Percentiles rank a stretch among this genome's conserved stretches.
Conservation (phyloP, 1,140 invertebrate genomes). For the Cotesia chilonis region DNA sequence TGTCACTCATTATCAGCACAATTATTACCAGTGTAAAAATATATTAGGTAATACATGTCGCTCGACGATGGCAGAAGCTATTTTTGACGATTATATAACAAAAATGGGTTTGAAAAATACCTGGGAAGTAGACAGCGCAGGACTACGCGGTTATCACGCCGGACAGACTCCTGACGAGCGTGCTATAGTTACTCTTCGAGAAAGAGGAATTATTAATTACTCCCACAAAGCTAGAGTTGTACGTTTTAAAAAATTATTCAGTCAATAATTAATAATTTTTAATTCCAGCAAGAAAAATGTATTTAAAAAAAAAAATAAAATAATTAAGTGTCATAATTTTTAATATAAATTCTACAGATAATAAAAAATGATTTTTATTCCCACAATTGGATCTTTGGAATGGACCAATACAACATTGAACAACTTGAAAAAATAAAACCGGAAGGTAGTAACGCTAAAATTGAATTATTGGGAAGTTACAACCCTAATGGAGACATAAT, state of each 20-base stretch:
- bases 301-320: neutral
- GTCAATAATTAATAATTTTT: neutral
- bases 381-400: conserved; percentile 90
- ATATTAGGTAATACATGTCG: conserved; percentile 75
- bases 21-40: too few species aligned
- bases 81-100: conserved; percentile 79
- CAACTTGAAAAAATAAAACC: conserved; percentile 73
- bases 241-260: conserved; percentile 32
- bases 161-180: conserved; percentile 83
- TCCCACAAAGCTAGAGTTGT: conserved; percentile 81
- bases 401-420: conserved; percentile 85
- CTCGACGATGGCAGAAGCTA: conserved; percentile 93
- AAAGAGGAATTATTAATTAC: conserved; percentile 75
- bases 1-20: too few species aligned
- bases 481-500: conserved; percentile 80
- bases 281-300: neutral
- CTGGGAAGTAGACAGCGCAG: conserved; percentile 91
- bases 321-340: conserved; percentile 47
- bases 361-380: conserved; percentile 76
- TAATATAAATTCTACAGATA: conserved; percentile 60
- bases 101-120: conserved; percentile 69
- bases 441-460: conserved; percentile 72
- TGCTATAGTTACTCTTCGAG: conserved; percentile 75
- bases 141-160: conserved; percentile 83
- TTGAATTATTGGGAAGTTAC: conserved; percentile 82